Evolutionary conservation across 2,888 invertebrate species (phyloP), one percentile per base, ranked within the genome.

Genomic region (Stenchaetothrips biformis): DNA sequence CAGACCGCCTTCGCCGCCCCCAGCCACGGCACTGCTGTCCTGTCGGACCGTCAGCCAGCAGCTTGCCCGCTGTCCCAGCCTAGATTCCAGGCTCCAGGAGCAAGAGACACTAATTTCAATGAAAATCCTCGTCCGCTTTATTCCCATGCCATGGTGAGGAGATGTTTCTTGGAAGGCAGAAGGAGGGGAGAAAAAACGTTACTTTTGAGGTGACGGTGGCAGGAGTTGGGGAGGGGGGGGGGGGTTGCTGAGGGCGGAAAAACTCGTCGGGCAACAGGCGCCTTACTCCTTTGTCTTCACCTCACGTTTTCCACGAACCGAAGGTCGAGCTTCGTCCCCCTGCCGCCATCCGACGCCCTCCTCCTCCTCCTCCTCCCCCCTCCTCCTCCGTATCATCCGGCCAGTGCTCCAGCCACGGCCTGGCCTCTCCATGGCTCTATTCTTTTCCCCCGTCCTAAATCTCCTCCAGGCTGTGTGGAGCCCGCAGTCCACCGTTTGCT

Each of bases 221-320:
- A n/a, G 11, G 16, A 13, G 53, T 53, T 2, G 6, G 53, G 53
- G 16, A 53, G 16, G 53, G 49, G 8, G 53, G 53, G 4, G 8
- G 53, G 18, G 59, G 59, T 59, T 13, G 59, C 13, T 59, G 59
- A 13, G 16, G 59, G 16, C 59, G 59, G 67, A 74, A 25, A 74
- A 74, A 11, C 21, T 25, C 21, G 21, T 11, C 67, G 67, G 37
- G 67, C 67, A 74, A 74, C 67, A 74, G 67, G 67, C 67, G 25
- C 67, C 67, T 21, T 25, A 74, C 67, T 25, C 67, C 67, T 74
- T 74, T 74, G 67, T 74, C 67, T 74, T 74, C 67, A 74, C 67
- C 67, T 74, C 67, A 74, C 67, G 67, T 74, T 74, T 21, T 74
- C 67, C 21, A 11, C 67, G 67, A 74, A 74, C 67, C 67, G 67